Evolutionary conservation across 1,140 invertebrate species (phyloP), one percentile per base, ranked within the genome.

Genomic region (Pemphigus obesinymphae): DNA sequence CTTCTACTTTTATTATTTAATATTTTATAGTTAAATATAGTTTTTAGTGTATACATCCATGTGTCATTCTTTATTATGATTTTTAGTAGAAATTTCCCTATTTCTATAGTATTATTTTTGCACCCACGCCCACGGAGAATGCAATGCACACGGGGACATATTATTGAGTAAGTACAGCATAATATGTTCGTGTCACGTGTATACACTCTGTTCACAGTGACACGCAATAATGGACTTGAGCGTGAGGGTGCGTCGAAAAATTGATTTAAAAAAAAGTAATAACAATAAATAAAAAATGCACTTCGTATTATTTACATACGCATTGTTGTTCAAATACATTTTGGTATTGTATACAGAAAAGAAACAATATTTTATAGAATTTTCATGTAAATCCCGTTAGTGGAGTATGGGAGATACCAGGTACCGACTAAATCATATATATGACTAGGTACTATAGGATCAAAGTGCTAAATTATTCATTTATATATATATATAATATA

Each of bases 101-200:
- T 34, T 34, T 10, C 29, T 26, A 17, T 26, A 34, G n/a, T 37
- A 68, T 40, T 40, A 68, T 40, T 20, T 37, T 37, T 20, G 31
- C 20, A 3, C 17, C 34, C 61, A 20, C 34, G 8, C 20, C 8
- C 20, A 13, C 20, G 61, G 31, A 34, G 31, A 20, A 66, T 7
- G 20, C 29, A 34, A 66, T 7, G 20, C 29, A 34, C 2, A 34
- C 17, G 1, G 61, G 2, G 31, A 66, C 58, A 17, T 29, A 26
- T 61, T 61, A 20, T 11, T n/a, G 31, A 31, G 8, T 48, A 48
- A 8, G 45, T 48, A 48, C 45, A n/a, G n/a, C 8, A 63, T 68
- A 68, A 20, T n/a, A 37, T 68, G 72, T 50, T 75, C 72, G 17
- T 34, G 72, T 75, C 45, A 75, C 72, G 72, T 37, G 72, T 75